Evolutionary conservation across 1,140 invertebrate species (phyloP).

Genomic region (Batillaria attramentaria): DNA sequence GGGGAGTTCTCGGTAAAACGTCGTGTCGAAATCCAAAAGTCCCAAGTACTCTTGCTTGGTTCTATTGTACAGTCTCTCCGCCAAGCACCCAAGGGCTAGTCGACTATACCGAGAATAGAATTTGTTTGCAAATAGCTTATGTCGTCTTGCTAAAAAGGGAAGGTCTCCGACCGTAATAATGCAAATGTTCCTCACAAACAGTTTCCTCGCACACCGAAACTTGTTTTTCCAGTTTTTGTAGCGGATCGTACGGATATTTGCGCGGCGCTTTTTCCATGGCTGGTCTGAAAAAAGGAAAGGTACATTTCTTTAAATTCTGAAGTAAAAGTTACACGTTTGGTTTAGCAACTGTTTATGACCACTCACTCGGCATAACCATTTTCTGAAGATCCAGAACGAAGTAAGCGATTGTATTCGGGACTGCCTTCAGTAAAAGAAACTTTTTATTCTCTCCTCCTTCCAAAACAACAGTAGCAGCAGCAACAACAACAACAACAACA

Average conservation of each 20-base stretch:
- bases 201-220: conserved; percentile 37
- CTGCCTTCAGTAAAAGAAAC: too few relatives aligned
- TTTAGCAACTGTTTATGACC: too few relatives aligned
- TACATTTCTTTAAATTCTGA: too few relatives aligned
- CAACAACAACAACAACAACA: too few relatives aligned
- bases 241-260: conserved; percentile 51
- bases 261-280: conserved; percentile 40
- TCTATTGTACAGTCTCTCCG: conserved; percentile 54
- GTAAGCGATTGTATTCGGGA: too few relatives aligned
- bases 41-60: conserved; percentile 48
- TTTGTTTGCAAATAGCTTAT: conserved; percentile 68
- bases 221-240: conserved; percentile 61
- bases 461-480: too few relatives aligned
- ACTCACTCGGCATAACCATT: too few relatives aligned
- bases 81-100: conserved; percentile 60
- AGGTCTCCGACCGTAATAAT: conserved; percentile 65
- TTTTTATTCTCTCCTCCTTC: too few relatives aligned
- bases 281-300: too few relatives aligned
- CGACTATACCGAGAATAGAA: conserved; percentile 60
- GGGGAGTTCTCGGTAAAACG: conserved; percentile 33
- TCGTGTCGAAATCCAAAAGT: conserved; percentile 30
- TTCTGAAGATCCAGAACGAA: too few relatives aligned
- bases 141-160: conserved; percentile 37
- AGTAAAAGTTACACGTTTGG: too few relatives aligned
- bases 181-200: conserved; percentile 57